These are phyloP conservation scores for Jacana jacana DNA, from an alignment of 2,113 vertebrate species.

Conservation along the genomic window DNA sequence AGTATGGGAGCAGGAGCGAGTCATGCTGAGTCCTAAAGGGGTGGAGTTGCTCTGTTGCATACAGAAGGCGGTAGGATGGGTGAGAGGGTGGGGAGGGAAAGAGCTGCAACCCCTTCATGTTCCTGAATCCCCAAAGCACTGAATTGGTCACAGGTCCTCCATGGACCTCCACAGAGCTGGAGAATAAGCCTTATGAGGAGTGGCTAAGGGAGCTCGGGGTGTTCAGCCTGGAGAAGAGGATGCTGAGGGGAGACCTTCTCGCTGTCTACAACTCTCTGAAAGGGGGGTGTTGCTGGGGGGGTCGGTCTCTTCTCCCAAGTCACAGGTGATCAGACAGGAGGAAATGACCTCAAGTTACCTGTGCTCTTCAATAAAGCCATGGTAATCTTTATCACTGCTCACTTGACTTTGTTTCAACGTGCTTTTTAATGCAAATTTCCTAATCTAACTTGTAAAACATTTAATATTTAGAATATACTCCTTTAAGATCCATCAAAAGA, in stretches of 20 bases:
- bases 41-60: background rate
- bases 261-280: too few species aligned
- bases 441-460: conserved; percentile 76
- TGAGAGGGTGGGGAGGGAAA: background rate
- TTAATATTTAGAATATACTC: conserved; percentile 74
- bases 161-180: too few species aligned
- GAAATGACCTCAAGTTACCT: background rate
- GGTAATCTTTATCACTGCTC: conserved; percentile 18
- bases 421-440: conserved; percentile 65
- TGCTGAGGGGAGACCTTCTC: too few species aligned
- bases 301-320: too few species aligned
- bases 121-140: background rate
- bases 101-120: background rate
- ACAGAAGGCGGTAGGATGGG: background rate
- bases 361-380: conserved; percentile 11
- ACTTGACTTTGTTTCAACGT: conserved; percentile 44
- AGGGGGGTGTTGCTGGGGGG: too few species aligned
- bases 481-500: conserved; percentile 69
- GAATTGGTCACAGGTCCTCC: background rate
- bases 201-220: too few species aligned
- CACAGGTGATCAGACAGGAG: too few species aligned
- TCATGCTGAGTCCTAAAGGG: background rate
- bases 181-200: too few species aligned
- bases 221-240: too few species aligned
- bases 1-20: background rate